Conservation (phyloP, 2,797 vertebrate genomes). For the Lophius americanus region DNA sequence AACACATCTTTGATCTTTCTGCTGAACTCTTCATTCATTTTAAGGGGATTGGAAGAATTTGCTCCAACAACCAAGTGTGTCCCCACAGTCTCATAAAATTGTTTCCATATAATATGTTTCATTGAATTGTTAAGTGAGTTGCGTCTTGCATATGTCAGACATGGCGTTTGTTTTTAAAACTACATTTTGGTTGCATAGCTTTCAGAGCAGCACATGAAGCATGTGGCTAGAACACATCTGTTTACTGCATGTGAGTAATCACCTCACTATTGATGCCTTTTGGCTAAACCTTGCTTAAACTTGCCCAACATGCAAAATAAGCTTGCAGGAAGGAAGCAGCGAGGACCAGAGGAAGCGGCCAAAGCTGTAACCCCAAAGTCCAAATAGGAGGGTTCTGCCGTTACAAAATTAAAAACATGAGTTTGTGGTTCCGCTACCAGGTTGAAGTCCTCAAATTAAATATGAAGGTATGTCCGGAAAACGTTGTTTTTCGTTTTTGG, state of each 20-base stretch:
- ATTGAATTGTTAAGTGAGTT: not conserved
- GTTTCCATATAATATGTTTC: not conserved
- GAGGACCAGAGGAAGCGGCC: constrained; percentile 63
- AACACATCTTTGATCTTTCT: too few relatives aligned
- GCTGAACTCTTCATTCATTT: too few relatives aligned
- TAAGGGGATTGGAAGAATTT: too few relatives aligned
- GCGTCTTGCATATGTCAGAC: not conserved
- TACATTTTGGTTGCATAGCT: not conserved
- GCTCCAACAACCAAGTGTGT: too few relatives aligned
- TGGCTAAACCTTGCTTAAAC: constrained; percentile 45
- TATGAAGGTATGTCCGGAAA: too few relatives aligned
- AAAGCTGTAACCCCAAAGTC: constrained; percentile 49
- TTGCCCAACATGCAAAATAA: constrained; percentile 56
- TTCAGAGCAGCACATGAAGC: not conserved
- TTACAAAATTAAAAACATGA: constrained; percentile 26
- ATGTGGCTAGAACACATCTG: not conserved
- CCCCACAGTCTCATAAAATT: too few relatives aligned
- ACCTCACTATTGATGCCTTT: constrained; percentile 16
- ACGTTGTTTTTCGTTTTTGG: too few relatives aligned
- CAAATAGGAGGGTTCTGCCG: constrained; percentile 28
- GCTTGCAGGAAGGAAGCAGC: constrained; percentile 71
- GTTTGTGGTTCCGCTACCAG: not conserved
- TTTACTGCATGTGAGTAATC: not conserved
- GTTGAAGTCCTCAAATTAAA: too few relatives aligned
- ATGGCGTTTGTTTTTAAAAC: too few relatives aligned